Conservation (phyloP, 1,140 invertebrate genomes). For the Ceratoteleas bidentatus region DNA sequence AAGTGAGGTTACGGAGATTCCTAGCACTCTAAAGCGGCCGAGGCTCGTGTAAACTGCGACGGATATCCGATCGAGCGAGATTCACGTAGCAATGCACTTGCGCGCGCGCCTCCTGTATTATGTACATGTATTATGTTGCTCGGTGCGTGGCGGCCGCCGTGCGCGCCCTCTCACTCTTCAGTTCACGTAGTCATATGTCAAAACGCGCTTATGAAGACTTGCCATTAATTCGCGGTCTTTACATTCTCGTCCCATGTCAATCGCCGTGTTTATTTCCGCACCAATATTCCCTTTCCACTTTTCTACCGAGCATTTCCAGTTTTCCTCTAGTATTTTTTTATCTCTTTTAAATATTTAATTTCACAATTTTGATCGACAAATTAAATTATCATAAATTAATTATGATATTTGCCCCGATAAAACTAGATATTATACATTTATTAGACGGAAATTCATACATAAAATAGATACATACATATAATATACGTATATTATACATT, state of each 20-base stretch:
- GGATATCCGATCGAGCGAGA: slow-evolving; percentile 63
- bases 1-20: too few relatives aligned
- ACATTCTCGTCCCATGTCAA: slow-evolving; percentile 27
- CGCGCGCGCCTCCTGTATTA: slow-evolving; percentile 35
- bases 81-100: slow-evolving; percentile 48
- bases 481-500: too few relatives aligned
- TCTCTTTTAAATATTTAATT: too few relatives aligned
- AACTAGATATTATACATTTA: too few relatives aligned
- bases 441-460: too few relatives aligned
- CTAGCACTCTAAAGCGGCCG: background rate
- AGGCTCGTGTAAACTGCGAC: slow-evolving; percentile 52
- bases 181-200: slow-evolving; percentile 48
- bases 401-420: too few relatives aligned
- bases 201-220: slow-evolving; percentile 71
- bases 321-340: slow-evolving; percentile 35
- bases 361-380: slow-evolving; percentile 29
- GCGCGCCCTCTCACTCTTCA: slow-evolving; percentile 1
- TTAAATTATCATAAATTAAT: too few relatives aligned
- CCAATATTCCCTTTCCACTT: background rate
- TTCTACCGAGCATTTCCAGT: background rate
- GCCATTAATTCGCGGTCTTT: slow-evolving; percentile 71
- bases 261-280: slow-evolving; percentile 30
- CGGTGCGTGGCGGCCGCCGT: background rate
- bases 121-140: background rate
- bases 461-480: too few relatives aligned